These are phyloP conservation scores for Volucella inflata DNA, from an alignment of 2,888 invertebrate genomes.

Conservation along the genomic window DNA sequence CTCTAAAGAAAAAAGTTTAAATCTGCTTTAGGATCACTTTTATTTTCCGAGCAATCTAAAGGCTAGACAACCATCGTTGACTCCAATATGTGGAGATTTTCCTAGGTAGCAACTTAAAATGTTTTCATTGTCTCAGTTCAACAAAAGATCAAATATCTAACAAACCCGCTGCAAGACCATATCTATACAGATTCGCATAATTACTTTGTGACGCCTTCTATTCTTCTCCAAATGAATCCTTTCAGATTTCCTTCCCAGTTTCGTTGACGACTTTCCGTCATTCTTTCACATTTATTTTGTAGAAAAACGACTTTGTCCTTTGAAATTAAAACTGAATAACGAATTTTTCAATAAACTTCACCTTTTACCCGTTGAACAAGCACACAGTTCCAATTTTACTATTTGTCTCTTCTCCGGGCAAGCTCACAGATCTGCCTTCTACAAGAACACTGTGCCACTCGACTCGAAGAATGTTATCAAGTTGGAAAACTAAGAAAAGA, in stretches of 20 bases:
- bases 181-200: constrained; percentile 42
- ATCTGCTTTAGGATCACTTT: no score
- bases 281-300: not conserved
- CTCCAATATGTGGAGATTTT: no score
- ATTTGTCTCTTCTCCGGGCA: not conserved
- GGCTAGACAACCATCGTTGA: no score
- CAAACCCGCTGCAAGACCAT: not conserved
- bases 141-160: not conserved
- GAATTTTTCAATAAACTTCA: constrained; percentile 59
- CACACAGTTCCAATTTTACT: no score
- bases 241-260: not conserved
- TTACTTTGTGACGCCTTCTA: constrained; percentile 56
- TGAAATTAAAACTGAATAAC: constrained; percentile 55
- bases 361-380: constrained; percentile 26
- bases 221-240: constrained; percentile 34
- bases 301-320: constrained; percentile 9
- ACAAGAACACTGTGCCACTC: constrained; percentile 19
- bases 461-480: constrained; percentile 64
- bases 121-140: no score
- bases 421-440: constrained; percentile 29
- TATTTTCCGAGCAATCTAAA: no score
- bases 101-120: no score
- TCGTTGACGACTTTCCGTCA: no score
- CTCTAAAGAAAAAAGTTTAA: no score
- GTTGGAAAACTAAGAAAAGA: constrained; percentile 62